Conservation (phyloP, 2,888 invertebrate species). For the Ichneumoninae sp. region DNA sequence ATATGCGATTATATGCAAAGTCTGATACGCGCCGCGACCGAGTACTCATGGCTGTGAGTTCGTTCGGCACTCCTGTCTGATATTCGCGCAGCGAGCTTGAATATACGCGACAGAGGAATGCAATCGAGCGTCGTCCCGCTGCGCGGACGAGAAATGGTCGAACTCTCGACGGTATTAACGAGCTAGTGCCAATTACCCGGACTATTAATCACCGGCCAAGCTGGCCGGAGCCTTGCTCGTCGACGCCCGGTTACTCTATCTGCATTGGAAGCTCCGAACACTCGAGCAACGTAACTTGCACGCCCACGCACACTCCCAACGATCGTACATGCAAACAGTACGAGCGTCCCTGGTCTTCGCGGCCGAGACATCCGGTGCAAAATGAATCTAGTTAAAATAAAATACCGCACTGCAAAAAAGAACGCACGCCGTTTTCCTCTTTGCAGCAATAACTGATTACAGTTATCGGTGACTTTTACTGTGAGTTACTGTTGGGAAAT, state of each 20-base stretch:
- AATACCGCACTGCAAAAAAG: background rate
- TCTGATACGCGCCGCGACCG: background rate
- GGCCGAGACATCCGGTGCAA: constrained; percentile 20
- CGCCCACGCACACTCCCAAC: background rate
- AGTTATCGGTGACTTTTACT: background rate
- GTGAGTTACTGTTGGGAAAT: background rate
- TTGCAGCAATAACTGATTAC: background rate
- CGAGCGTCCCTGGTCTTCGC: constrained; percentile 5
- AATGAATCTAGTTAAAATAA: background rate
- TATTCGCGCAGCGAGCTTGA: constrained; percentile 18
- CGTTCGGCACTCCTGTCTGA: constrained; percentile 44
- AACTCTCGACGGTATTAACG: constrained; percentile 60
- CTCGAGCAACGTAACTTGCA: constrained; percentile 15
- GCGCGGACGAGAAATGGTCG: constrained; percentile 37
- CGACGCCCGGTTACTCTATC: constrained; percentile 36
- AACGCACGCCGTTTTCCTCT: background rate
- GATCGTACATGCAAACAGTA: background rate
- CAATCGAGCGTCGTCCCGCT: constrained; percentile 56
- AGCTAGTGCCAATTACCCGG: constrained; percentile 62
- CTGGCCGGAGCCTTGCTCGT: constrained; percentile 21
- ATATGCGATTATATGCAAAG: constrained; percentile 9
- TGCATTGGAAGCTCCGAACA: constrained; percentile 29
- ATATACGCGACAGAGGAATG: constrained; percentile 51
- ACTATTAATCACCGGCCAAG: constrained; percentile 60
- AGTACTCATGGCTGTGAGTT: constrained; percentile 16